These are phyloP conservation scores for Neomonachus schauinslandi DNA, from an alignment of 2,113 vertebrate species.

Conservation along the genomic window DNA sequence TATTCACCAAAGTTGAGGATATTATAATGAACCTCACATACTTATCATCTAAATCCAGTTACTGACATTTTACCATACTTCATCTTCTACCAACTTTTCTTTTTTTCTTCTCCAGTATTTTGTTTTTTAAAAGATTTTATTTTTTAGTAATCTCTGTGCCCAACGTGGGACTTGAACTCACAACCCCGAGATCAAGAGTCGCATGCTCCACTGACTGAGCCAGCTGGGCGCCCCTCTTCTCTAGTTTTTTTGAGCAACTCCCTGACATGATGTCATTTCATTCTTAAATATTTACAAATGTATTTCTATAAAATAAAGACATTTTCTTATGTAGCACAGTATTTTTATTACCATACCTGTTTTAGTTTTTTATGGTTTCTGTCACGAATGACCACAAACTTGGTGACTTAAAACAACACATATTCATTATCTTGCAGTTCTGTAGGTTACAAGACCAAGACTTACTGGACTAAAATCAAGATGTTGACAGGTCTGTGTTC, in stretches of 20 bases:
- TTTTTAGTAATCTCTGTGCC: too few relatives aligned
- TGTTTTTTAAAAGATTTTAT: too few relatives aligned
- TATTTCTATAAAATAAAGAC: neutral
- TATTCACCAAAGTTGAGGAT: neutral
- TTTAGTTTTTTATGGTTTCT: neutral
- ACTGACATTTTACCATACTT: neutral
- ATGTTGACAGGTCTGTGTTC: neutral
- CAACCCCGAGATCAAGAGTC: too few relatives aligned
- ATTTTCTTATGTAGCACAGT: neutral
- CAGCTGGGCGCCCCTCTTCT: too few relatives aligned
- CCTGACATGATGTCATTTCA: neutral
- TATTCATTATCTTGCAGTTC: neutral
- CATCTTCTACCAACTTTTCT: neutral
- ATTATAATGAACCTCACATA: neutral
- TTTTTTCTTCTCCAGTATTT: neutral
- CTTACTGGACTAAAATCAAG: neutral
- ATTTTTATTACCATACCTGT: neutral
- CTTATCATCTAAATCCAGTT: neutral
- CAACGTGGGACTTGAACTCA: too few relatives aligned
- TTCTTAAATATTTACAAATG: neutral
- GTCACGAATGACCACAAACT: neutral
- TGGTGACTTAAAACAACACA: neutral
- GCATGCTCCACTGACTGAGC: too few relatives aligned
- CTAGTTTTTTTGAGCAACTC: neutral
- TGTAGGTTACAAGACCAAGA: neutral